These are phyloP conservation scores for Corythornis leucogaster DNA, from an alignment of 2,797 vertebrate species.

Conservation along the genomic window DNA sequence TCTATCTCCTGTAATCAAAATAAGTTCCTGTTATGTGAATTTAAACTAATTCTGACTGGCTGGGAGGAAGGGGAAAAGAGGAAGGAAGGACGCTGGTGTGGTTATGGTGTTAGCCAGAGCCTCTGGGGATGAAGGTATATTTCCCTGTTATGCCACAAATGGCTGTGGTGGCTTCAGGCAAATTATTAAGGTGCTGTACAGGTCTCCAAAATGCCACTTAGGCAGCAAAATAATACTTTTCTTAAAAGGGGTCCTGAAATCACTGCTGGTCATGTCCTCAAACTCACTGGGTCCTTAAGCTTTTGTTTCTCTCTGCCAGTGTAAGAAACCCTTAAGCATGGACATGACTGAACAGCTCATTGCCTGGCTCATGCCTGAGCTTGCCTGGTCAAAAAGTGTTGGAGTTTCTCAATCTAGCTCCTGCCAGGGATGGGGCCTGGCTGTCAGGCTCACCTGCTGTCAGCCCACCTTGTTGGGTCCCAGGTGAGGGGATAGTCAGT, in stretches of 20 bases:
- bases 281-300: neutral
- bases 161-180: constrained; percentile 24
- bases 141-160: constrained; percentile 53
- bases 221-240: neutral
- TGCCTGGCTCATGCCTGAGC: neutral
- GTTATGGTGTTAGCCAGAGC: constrained; percentile 70
- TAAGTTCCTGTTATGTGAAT: neutral
- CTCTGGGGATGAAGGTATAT: constrained; percentile 59
- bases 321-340: neutral
- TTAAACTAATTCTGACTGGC: neutral
- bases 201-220: neutral
- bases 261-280: neutral
- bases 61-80: constrained; percentile 64
- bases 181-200: neutral
- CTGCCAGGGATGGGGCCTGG: accelerated
- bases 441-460: neutral
- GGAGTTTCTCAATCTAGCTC: neutral
- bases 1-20: neutral
- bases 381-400: neutral
- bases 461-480: accelerated
- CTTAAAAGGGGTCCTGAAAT: neutral
- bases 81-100: constrained; percentile 62
- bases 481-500: accelerated
- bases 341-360: neutral
- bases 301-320: neutral